Percentiles rank a stretch among this genome's conserved stretches.
Conservation (phyloP, 2,797 vertebrate species). For the Crenuchus spilurus region DNA sequence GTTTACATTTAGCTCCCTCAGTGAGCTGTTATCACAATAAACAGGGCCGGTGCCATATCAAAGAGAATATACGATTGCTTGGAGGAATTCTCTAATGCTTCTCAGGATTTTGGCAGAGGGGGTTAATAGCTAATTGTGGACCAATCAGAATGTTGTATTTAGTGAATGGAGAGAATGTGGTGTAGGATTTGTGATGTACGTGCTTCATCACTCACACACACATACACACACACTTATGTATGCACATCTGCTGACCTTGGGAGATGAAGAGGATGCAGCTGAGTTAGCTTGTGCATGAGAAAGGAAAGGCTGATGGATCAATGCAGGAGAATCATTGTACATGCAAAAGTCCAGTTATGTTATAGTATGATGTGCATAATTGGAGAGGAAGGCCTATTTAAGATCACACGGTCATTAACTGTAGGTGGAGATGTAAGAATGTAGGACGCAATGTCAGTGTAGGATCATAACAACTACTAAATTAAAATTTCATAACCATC, state of each 20-base stretch:
- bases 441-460: too few species aligned
- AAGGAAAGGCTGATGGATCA: background rate
- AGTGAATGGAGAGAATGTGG: background rate
- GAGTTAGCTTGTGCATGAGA: background rate
- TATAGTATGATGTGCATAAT: background rate
- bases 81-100: slow-evolving; percentile 33
- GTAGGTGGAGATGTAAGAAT: too few species aligned
- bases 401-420: too few species aligned
- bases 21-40: slow-evolving; percentile 44
- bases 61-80: slow-evolving; percentile 27
- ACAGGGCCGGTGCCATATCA: slow-evolving; percentile 22
- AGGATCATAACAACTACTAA: too few species aligned
- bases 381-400: too few species aligned
- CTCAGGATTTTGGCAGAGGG: slow-evolving; percentile 22
- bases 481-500: too few species aligned
- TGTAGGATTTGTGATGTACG: background rate
- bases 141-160: slow-evolving; percentile 21
- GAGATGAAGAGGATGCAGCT: background rate
- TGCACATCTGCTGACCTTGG: background rate
- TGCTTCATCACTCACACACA: slow-evolving; percentile 13
- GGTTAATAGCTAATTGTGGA: slow-evolving; percentile 21
- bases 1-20: slow-evolving; percentile 12
- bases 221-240: slow-evolving; percentile 21
- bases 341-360: too few species aligned
- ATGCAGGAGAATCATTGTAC: background rate